Percentiles rank a stretch among this genome's conserved stretches.
Conservation (phyloP, 2,888 invertebrate genomes). For the Aphodius sticticus region DNA sequence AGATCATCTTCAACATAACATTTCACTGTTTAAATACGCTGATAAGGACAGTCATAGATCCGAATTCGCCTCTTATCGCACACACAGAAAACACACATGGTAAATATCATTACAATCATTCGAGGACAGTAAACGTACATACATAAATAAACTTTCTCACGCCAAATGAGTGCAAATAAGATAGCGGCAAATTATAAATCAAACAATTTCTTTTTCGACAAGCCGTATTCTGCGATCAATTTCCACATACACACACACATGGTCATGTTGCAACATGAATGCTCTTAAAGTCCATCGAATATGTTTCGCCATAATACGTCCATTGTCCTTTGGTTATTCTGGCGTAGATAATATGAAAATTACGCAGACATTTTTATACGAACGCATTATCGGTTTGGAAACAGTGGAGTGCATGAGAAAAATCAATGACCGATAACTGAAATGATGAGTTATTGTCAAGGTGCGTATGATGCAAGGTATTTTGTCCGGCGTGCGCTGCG, state of each 20-base stretch:
- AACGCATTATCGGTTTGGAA: not conserved
- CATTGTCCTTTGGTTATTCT: not conserved
- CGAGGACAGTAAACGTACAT: no score
- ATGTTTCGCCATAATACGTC: not conserved
- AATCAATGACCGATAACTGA: slow-evolving; percentile 4
- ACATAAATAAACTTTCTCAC: not conserved
- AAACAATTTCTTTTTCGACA: not conserved
- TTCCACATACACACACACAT: not conserved
- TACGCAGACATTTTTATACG: not conserved
- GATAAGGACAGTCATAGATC: no score
- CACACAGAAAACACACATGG: no score
- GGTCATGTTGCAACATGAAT: not conserved
- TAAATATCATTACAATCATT: no score
- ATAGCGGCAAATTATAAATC: not conserved
- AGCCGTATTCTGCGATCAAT: not conserved
- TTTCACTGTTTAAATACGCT: no score
- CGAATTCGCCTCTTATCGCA: no score
- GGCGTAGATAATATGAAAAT: not conserved
- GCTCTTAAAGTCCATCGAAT: not conserved
- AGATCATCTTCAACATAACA: no score
- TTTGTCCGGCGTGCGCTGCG: not conserved
- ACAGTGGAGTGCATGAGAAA: not conserved
- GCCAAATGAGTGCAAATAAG: not conserved
- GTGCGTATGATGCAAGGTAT: not conserved
- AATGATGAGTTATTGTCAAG: not conserved